phyloP scores from a whole-genome alignment of 2,113 vertebrate species.

The Odobenus rosmarus region DNA sequence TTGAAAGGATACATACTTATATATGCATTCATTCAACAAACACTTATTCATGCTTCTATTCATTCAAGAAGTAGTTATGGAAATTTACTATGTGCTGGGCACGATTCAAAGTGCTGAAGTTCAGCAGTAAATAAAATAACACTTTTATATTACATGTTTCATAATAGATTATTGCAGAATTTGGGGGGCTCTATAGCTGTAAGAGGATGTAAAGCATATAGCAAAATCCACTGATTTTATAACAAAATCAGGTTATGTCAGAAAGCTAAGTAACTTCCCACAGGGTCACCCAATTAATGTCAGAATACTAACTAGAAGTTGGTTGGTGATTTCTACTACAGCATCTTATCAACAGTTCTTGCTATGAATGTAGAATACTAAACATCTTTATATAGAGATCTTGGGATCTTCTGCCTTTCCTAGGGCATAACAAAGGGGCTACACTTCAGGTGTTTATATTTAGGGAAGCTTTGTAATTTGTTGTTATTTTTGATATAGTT shows the following conservation, averaged over 20 bases:
- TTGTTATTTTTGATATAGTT: constrained; percentile 12
- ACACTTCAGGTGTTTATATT: constrained; percentile 36
- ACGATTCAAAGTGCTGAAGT: not conserved
- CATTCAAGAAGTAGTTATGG: not conserved
- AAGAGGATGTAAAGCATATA: not conserved
- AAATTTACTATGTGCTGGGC: not conserved
- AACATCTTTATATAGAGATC: not conserved
- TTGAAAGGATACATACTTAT: not conserved
- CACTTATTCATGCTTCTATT: not conserved
- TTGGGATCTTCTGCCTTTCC: not conserved
- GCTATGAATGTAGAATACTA: not conserved
- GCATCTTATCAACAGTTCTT: not conserved
- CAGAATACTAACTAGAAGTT: not conserved
- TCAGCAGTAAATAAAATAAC: not conserved
- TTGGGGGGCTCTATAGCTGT: not conserved
- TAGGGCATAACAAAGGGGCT: not conserved
- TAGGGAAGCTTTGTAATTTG: not conserved
- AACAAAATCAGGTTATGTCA: not conserved
- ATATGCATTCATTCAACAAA: not conserved
- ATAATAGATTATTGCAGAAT: not conserved
- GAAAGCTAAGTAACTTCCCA: not conserved
- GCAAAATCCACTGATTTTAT: not conserved
- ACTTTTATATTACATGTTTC: not conserved
- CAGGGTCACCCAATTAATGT: not conserved
- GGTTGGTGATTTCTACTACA: not conserved